Base-by-base conservation (phyloP, 2,888 invertebrate species). In the Polydrusus tereticollis region DNA sequence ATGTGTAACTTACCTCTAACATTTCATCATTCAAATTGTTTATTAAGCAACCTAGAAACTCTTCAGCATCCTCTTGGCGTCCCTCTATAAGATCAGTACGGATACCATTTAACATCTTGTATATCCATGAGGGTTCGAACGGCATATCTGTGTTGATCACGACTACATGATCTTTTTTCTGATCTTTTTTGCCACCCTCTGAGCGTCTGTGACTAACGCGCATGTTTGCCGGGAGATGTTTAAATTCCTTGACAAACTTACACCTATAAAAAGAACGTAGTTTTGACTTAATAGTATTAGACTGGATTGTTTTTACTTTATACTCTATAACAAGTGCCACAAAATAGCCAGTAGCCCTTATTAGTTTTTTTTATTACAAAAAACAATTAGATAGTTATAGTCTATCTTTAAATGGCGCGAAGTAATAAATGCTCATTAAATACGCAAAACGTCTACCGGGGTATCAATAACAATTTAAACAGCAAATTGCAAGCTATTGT, bases 1-100 rank as follows among this genome's bases (percentile, higher is more conserved):
- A 59, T 45, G 3, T 12, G 18, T 2, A 71, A 70, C 85, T 83
- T 80, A 95, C 94, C 88, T 96, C 95, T 1, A 96, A 89, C 96
- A 98, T 97, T 87, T 99, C 98, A 85, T 98, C 98, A 83, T 98
- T 97, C 67, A 98, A 90, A 23, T 95, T 95, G 86, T 98, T 98
- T 21, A 99, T 89, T 74, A 98, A 88, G 83, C 94, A 96, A 6
- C 96, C 94, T 1, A 98, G 89, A 86, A 98, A 98, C 84, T 99
- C 98, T 85, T 99, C 98, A 0, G 98, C 98, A 86, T 99, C 98
- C 83, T 98, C 98, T 85, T 98, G 98, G 18, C 95, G 88, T 0
- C 97, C 98, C 84, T 96, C 95, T 63, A 94, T 92, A 47, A 91
- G 88, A 75, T 90, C 90, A n/a, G 88, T 89, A 78, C 92, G 90